These are phyloP conservation scores for Rhynchomys soricoides DNA, from an alignment of 2,113 vertebrate species.

Conservation along the genomic window DNA sequence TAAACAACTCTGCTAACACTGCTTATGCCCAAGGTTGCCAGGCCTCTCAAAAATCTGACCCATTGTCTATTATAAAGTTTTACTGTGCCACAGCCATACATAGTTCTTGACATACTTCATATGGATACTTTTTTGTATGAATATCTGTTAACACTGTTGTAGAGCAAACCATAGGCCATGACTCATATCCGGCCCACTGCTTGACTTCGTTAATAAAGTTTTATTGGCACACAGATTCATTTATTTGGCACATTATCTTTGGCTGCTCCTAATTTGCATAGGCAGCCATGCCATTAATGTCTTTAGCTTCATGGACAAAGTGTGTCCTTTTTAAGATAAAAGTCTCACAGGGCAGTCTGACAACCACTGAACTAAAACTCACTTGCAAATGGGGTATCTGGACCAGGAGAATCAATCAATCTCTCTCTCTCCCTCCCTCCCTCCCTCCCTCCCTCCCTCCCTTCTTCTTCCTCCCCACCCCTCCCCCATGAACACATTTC, in stretches of 20 bases:
- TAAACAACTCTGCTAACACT: not conserved
- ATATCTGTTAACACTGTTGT: not conserved
- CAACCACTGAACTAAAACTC: not conserved
- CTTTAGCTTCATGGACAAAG: conserved; percentile 1
- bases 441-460: not conserved
- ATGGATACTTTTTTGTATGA: not conserved
- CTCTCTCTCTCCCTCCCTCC: rapidly evolving
- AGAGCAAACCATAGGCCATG: not conserved
- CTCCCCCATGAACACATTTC: not conserved
- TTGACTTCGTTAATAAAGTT: conserved; percentile 65
- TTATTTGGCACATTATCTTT: not conserved
- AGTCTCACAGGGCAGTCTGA: not conserved
- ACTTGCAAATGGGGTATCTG: not conserved
- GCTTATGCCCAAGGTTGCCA: not conserved
- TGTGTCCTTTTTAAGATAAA: not conserved
- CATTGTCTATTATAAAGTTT: not conserved
- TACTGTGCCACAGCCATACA: not conserved
- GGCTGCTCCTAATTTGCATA: not conserved
- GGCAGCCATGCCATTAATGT: not conserved
- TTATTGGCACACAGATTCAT: not conserved
- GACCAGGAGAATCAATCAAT: not conserved
- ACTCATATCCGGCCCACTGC: not conserved
- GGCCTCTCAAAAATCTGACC: not conserved
- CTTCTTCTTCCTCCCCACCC: rapidly evolving
- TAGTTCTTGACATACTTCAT: not conserved